phyloP scores from a whole-genome alignment of 2,888 invertebrate species.

The Diadromus collaris region DNA sequence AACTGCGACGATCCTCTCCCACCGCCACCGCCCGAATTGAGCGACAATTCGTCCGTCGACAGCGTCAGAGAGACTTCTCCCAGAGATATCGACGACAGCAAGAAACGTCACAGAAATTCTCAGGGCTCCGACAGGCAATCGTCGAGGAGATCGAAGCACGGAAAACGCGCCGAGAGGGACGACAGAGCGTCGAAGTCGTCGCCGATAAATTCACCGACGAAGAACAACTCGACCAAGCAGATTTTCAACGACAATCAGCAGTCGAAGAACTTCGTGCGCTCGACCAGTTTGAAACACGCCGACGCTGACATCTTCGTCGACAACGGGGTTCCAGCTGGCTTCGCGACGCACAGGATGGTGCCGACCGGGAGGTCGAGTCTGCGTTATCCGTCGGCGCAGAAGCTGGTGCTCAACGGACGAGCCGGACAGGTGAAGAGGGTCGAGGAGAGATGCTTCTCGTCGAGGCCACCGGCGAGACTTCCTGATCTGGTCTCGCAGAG shows the following conservation, averaged over 20 bases:
- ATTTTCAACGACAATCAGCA: conserved; percentile 65
- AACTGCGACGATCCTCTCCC: conserved; percentile 85
- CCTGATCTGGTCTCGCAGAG: conserved; percentile 75
- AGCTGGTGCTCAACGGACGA: conserved; percentile 80
- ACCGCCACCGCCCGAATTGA: conserved; percentile 84
- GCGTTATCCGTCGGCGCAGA: conserved; percentile 80
- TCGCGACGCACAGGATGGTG: conserved; percentile 72
- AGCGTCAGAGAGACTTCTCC: conserved; percentile 70
- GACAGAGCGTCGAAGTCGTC: conserved; percentile 70
- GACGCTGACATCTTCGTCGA: conserved; percentile 69
- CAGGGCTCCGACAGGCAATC: conserved; percentile 73
- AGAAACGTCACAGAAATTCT: conserved; percentile 67
- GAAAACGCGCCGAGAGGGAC: conserved; percentile 65
- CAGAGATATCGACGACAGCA: conserved; percentile 54
- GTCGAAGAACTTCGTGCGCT: conserved; percentile 61
- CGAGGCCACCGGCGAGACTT: conserved; percentile 72
- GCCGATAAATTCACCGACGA: conserved; percentile 65
- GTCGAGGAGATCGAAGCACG: conserved; percentile 71
- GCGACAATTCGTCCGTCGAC: conserved; percentile 56
- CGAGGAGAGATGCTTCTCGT: conserved; percentile 68
- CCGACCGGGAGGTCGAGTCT: conserved; percentile 80
- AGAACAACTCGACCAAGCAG: conserved; percentile 48
- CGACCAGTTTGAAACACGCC: conserved; percentile 62
- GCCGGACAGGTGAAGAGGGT: conserved; percentile 75
- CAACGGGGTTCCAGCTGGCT: conserved; percentile 71